Evolutionary conservation across 2,113 vertebrate species (phyloP), one percentile per base, ranked within the genome.

Genomic region (rabbit (Oryctolagus cuniculus)): DNA sequence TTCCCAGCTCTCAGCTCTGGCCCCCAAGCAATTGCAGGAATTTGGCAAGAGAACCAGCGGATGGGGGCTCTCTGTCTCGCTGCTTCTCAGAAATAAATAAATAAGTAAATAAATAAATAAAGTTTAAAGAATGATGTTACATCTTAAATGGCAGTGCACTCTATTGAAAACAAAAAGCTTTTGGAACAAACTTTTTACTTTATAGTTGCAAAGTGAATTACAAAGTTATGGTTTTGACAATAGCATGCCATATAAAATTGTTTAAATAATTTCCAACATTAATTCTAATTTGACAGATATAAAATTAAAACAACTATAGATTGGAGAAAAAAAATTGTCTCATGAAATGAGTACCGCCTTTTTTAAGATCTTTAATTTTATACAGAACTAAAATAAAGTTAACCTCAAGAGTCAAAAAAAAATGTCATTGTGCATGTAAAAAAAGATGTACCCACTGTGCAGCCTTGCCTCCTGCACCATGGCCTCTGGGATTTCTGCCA

Each of bases 331-430:
- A 69, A 58, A 94, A 73, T 12, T 72, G 27, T 25, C 34, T 12
- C 81, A 89, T 83, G 73, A 58, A 91, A 94, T 53, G 84, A 86
- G 77, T 4, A 27, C 63, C 16, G 31, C 24, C 75, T 95, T 69
- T 27, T 53, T 89, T 90, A 53, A 77, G 73, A 31, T 58, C 24
- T 81, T 88, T 61, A 75, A 31, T n/a, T 90, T 64, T 70, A 12
- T 19, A 75, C 22, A 72, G 49, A 90, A 77, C 13, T n/a, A 87
- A 87, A 90, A 53, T 51, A 75, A 95, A 91, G 72, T 55, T 67
- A 95, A 84, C 49, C 66, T 36, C 63, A 38, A 77, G 70, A 77
- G 19, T 63, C n/a, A n/a, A n/a, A n/a, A n/a, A 74, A 67, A 96
- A 64, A 79, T 51, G 24, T 84, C 72, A 7, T 29, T n/a, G 29